Evolutionary conservation across 2,113 vertebrate species (phyloP).

Genomic region (Sakesphorus luctuosus): DNA sequence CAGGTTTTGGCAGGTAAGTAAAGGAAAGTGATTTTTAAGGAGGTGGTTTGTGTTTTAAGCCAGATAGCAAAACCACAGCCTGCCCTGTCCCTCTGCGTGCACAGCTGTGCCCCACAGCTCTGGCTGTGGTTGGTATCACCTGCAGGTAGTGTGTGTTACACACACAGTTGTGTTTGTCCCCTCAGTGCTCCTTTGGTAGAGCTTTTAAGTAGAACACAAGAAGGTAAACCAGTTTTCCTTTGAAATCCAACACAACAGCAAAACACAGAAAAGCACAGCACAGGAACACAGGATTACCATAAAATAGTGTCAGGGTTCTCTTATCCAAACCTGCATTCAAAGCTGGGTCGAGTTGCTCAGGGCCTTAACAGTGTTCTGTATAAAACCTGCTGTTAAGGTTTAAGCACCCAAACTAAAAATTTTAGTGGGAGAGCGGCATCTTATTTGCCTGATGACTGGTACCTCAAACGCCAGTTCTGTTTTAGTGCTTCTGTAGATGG

Average conservation of each 20-base stretch:
- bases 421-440: background rate
- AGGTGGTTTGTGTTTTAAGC: background rate
- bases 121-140: rapidly evolving
- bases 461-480: background rate
- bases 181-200: background rate
- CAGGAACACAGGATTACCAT: background rate
- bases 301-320: background rate
- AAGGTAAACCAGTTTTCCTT: background rate
- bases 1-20: background rate
- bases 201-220: background rate
- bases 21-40: background rate
- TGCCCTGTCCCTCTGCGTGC: background rate
- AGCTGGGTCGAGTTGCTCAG: background rate
- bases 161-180: rapidly evolving
- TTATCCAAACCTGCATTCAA: rapidly evolving
- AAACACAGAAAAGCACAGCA: background rate
- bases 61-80: background rate
- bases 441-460: background rate
- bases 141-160: rapidly evolving
- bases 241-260: background rate
- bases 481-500: background rate
- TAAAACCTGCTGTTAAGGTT: background rate
- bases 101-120: background rate
- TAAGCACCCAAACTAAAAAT: background rate
- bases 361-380: background rate